A percentile compares a stretch with the other conserved stretches of the same genome.
These are phyloP conservation scores for Oppia nitens DNA, from an alignment of 1,140 invertebrate genomes.

Conservation along the genomic window DNA sequence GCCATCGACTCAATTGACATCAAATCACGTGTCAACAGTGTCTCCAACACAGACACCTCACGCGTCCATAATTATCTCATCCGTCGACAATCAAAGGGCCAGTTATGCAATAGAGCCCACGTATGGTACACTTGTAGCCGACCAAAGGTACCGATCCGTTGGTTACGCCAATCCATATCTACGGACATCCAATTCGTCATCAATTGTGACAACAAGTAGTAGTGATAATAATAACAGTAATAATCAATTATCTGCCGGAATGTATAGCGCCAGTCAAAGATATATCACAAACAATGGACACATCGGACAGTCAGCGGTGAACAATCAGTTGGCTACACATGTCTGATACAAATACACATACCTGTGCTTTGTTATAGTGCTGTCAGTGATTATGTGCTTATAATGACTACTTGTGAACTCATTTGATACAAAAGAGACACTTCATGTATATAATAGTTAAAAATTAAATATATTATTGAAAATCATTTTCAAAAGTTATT, in stretches of 20 bases:
- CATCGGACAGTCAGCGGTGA: background rate
- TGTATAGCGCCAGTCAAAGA: background rate
- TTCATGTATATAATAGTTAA: no score
- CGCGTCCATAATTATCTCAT: background rate
- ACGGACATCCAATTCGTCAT: background rate
- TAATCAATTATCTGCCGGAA: background rate
- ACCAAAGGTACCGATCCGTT: background rate
- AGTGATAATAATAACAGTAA: background rate
- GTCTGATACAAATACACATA: background rate
- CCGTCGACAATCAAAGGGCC: background rate
- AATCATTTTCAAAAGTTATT: no score
- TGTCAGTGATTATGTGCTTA: background rate
- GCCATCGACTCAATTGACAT: conserved; percentile 22
- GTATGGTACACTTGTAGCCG: background rate
- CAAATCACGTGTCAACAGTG: background rate
- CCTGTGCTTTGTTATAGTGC: no score
- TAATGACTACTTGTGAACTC: background rate
- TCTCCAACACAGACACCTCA: background rate
- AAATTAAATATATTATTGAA: no score
- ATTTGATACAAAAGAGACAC: no score
- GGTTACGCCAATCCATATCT: background rate
- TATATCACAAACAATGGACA: background rate
- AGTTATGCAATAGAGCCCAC: background rate
- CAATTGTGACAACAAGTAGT: background rate
- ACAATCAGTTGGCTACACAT: background rate